Evolutionary conservation across 2,113 vertebrate species (phyloP).

Genomic region (Anser cygnoides): DNA sequence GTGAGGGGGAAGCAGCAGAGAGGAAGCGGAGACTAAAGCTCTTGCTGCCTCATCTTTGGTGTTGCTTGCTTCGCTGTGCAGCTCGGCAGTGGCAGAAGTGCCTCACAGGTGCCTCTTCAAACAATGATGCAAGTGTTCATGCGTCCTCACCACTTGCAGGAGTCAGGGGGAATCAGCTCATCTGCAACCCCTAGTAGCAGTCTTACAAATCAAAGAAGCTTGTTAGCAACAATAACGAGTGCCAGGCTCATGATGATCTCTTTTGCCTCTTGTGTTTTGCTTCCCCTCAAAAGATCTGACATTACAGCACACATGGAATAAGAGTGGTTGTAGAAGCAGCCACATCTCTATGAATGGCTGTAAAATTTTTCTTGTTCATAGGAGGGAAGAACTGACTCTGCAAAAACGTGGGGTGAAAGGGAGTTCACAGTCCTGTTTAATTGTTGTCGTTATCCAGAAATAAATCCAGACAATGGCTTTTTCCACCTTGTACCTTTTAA

Average conservation of each 20-base stretch:
- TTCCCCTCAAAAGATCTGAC: not conserved
- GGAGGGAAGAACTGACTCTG: not conserved
- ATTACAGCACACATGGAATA: not conserved
- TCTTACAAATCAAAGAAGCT: not conserved
- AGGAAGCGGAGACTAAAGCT: not conserved
- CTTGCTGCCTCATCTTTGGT: not conserved
- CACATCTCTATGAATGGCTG: not conserved
- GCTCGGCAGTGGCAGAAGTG: conserved; percentile 5
- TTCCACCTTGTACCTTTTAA: not conserved
- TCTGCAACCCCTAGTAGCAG: not conserved
- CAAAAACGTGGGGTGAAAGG: not conserved
- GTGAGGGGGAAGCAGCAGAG: conserved; percentile 20
- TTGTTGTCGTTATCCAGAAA: not conserved
- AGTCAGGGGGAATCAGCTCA: not conserved
- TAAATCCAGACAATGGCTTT: not conserved
- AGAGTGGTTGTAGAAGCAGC: not conserved
- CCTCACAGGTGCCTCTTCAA: conserved; percentile 2
- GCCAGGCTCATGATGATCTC: not conserved
- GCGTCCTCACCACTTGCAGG: not conserved
- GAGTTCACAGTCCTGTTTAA: not conserved
- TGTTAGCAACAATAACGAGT: not conserved
- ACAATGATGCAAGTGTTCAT: not conserved
- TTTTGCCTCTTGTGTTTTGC: not conserved
- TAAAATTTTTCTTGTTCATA: not conserved
- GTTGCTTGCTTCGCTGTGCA: not conserved